Evolutionary conservation across 2,113 vertebrate genomes (phyloP).

Genomic region (Upupa epops): DNA sequence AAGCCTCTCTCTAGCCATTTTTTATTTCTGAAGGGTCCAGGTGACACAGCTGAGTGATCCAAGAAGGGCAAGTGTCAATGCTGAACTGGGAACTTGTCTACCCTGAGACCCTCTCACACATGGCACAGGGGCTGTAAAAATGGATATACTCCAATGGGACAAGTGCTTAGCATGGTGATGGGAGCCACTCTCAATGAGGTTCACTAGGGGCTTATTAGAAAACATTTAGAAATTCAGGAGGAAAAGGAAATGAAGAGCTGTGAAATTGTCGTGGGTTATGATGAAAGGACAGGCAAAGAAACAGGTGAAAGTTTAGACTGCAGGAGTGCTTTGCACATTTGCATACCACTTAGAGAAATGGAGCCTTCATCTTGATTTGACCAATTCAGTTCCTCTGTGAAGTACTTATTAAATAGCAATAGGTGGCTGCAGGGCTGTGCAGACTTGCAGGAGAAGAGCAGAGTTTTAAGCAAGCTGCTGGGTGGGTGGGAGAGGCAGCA

Average conservation of each 20-base stretch:
- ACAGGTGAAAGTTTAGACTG: conserved; percentile 14
- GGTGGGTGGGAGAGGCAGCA: background rate
- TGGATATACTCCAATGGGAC: background rate
- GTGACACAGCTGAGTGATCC: rapidly evolving
- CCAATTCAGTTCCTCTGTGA: conserved; percentile 18
- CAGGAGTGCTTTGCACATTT: conserved; percentile 19
- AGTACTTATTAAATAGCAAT: conserved; percentile 38
- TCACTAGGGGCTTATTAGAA: background rate
- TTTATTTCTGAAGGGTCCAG: rapidly evolving
- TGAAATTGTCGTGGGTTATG: background rate
- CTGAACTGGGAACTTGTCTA: background rate
- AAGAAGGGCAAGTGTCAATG: rapidly evolving
- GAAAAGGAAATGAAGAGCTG: background rate
- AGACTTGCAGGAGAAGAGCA: conserved; percentile 53
- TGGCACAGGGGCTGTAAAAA: background rate
- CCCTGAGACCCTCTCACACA: background rate
- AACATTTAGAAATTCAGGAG: background rate
- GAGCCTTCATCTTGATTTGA: conserved; percentile 27
- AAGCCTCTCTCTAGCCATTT: background rate
- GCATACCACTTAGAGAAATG: background rate
- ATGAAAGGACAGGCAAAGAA: background rate
- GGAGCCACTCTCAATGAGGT: background rate
- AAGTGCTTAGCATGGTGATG: background rate
- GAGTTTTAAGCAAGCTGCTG: conserved; percentile 36
- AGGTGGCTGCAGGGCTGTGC: conserved; percentile 16